Percentiles rank a stretch among this genome's conserved stretches.
Conservation (phyloP, 2,888 invertebrate species). For the Hyposoter dolosus region DNA sequence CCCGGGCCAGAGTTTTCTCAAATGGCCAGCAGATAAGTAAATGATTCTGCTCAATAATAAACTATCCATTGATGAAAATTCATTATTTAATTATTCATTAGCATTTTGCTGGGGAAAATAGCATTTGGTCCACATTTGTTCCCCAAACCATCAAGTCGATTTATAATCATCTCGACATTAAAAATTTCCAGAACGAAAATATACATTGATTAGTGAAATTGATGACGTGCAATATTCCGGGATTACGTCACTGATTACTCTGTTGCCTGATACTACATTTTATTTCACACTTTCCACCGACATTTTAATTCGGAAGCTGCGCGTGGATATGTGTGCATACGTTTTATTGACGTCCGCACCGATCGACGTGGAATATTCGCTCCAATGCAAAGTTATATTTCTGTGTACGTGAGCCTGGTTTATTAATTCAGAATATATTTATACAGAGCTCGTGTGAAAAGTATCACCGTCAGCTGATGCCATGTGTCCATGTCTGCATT, state of each 20-base stretch:
- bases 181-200: not conserved
- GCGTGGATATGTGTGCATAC: not conserved
- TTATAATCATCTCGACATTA: not conserved
- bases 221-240: not conserved
- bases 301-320: conserved; percentile 7
- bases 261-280: conserved; percentile 32
- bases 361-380: conserved; percentile 25
- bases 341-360: conserved; percentile 44
- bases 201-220: conserved; percentile 12
- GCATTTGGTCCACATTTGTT: not conserved
- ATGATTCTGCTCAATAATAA: conserved; percentile 10
- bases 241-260: not conserved
- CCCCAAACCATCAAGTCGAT: not conserved
- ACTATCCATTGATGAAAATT: not conserved
- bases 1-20: not conserved
- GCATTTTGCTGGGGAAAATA: not conserved
- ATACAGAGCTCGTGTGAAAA: conserved; percentile 33
- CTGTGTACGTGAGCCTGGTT: too few relatives aligned
- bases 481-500: conserved; percentile 26
- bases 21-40: not conserved
- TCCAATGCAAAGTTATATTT: not conserved
- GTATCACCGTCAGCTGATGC: conserved; percentile 38
- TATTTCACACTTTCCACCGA: conserved; percentile 39
- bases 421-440: not conserved
- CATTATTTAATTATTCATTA: conserved; percentile 5